A percentile compares a stretch with the other conserved stretches of the same genome.
Conservation (phyloP, 1,140 invertebrate species). For the Drosophila sturtevanti region DNA sequence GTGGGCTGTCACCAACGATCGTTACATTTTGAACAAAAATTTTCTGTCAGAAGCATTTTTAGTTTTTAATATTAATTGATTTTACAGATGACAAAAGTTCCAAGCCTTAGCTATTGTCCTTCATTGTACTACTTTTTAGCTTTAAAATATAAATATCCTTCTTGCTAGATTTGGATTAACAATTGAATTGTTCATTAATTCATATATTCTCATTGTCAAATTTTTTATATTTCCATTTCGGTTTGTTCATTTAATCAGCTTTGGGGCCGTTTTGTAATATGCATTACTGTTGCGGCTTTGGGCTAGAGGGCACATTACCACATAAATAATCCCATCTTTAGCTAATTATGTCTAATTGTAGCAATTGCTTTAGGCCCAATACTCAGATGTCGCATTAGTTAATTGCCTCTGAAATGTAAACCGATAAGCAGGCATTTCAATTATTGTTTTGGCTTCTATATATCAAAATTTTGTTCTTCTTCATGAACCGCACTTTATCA, state of each 20-base stretch:
- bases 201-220: no score
- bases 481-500: conserved; percentile 7
- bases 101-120: no score
- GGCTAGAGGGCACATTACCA: not conserved
- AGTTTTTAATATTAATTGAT: no score
- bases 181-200: no score
- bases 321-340: conserved; percentile 18
- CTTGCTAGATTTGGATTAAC: no score
- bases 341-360: conserved; percentile 51
- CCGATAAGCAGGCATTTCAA: not conserved
- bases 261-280: conserved; percentile 15
- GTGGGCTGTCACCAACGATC: no score
- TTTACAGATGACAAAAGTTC: no score
- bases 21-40: no score
- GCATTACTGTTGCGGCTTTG: conserved; percentile 6
- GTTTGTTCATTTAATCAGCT: not conserved
- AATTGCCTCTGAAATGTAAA: conserved; percentile 17
- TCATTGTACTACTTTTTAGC: no score
- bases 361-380: not conserved
- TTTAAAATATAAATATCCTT: no score
- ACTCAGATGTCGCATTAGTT: conserved; percentile 26
- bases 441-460: not conserved
- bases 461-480: not conserved
- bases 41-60: no score
- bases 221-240: not conserved